These are phyloP conservation scores for Zygothrica quintamaculata DNA, from an alignment of 2,888 invertebrate genomes.

Conservation along the genomic window DNA sequence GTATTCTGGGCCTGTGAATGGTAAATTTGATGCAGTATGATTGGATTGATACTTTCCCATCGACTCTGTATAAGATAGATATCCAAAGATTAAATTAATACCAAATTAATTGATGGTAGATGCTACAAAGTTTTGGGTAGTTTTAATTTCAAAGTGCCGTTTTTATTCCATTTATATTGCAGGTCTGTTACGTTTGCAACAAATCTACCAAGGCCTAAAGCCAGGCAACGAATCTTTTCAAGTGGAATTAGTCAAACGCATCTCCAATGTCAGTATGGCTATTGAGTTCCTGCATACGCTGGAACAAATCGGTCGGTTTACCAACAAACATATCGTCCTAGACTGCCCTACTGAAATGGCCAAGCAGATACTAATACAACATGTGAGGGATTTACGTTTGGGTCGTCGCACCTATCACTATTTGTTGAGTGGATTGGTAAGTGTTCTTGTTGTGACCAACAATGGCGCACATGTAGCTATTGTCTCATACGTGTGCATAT, in stretches of 20 bases:
- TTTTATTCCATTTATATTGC: too few species aligned
- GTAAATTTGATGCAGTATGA: not conserved
- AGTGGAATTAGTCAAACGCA: constrained; percentile 94
- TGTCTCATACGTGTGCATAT: constrained; percentile 11
- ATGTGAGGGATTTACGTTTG: constrained; percentile 93
- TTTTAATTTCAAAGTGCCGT: too few species aligned
- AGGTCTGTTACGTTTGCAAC: constrained; percentile 96
- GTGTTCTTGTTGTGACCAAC: constrained; percentile 81
- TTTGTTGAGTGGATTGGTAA: constrained; percentile 94
- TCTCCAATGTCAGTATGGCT: constrained; percentile 94
- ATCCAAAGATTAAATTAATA: too few species aligned
- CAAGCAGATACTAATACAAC: constrained; percentile 94
- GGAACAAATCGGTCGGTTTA: constrained; percentile 94
- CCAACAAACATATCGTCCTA: constrained; percentile 94
- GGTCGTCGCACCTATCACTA: constrained; percentile 97
- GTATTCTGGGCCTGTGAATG: not conserved
- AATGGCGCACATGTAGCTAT: constrained; percentile 17
- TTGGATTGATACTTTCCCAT: too few species aligned
- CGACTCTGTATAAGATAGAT: too few species aligned
- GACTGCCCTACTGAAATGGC: constrained; percentile 96
- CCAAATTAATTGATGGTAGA: too few species aligned
- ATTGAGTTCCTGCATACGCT: constrained; percentile 93
- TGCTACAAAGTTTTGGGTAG: too few species aligned
- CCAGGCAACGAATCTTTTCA: constrained; percentile 94
- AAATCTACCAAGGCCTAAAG: constrained; percentile 95